Evolutionary conservation across 1,140 invertebrate species (phyloP).

Genomic region (Drosophila repleta): DNA sequence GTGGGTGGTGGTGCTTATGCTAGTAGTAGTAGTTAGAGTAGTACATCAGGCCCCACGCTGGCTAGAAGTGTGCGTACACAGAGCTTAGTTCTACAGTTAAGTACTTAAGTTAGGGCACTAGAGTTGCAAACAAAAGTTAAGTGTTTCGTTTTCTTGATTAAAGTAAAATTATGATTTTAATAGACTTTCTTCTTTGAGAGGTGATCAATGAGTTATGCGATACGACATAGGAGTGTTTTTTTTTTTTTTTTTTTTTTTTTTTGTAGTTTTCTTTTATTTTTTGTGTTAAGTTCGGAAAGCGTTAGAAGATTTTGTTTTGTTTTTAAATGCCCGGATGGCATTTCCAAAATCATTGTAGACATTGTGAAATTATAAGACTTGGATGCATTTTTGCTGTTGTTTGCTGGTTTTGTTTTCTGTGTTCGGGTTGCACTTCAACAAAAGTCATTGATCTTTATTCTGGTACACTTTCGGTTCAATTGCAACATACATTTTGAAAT

Average conservation of each 20-base stretch:
- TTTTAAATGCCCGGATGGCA: conserved; percentile 7
- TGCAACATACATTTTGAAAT: conserved; percentile 78
- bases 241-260: conserved; percentile 28
- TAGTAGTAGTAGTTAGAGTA: conserved; percentile 56
- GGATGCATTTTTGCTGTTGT: conserved; percentile 36
- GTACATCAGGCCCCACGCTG: conserved; percentile 43
- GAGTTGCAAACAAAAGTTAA: conserved; percentile 77
- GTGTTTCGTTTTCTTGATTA: conserved; percentile 41
- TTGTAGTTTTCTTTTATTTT: conserved; percentile 23
- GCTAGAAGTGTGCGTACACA: conserved; percentile 24
- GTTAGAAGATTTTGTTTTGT: conserved; percentile 48
- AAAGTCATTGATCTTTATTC: conserved; percentile 84
- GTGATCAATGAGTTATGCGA: conserved; percentile 80
- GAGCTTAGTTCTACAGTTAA: conserved; percentile 61
- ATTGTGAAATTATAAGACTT: conserved; percentile 68
- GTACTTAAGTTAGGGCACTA: conserved; percentile 56
- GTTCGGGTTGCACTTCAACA: conserved; percentile 70
- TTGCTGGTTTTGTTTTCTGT: conserved; percentile 49
- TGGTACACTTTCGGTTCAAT: conserved; percentile 78
- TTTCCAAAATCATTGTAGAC: conserved; percentile 24
- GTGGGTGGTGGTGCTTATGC: conserved; percentile 29
- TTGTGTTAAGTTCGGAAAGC: conserved; percentile 60
- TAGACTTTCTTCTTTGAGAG: conserved; percentile 21
- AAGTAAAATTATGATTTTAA: not conserved
- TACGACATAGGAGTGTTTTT: conserved; percentile 46